These are phyloP conservation scores for Platycheirus albimanus DNA, from an alignment of 2,888 invertebrate genomes.

Conservation along the genomic window DNA sequence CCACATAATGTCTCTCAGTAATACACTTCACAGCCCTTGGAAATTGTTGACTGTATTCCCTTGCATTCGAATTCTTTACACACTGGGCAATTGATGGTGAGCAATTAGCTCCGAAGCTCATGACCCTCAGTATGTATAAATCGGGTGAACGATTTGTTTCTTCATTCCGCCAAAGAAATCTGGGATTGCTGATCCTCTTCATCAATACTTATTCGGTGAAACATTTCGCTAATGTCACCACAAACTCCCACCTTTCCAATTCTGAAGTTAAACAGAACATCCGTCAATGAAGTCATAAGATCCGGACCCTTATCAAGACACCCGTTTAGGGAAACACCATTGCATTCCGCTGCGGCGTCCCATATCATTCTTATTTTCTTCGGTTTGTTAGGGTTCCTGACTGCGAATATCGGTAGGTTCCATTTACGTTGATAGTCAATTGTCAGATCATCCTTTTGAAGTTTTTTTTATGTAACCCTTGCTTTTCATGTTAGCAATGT, in stretches of 20 bases:
- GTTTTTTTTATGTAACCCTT: too few species aligned
- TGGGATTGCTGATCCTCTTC: conserved; percentile 20
- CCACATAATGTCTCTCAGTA: conserved; percentile 40
- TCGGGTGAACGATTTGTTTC: conserved; percentile 49
- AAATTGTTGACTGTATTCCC: conserved; percentile 52
- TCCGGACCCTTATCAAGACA: conserved; percentile 78
- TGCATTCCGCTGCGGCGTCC: too few species aligned
- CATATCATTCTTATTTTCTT: conserved; percentile 76
- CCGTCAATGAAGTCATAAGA: conserved; percentile 77
- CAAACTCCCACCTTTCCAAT: conserved; percentile 77
- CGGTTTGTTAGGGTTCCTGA: conserved; percentile 76
- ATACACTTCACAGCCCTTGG: conserved; percentile 63
- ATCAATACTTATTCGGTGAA: conserved; percentile 74
- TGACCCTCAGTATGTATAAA: conserved; percentile 71
- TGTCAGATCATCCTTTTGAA: conserved; percentile 29
- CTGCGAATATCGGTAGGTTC: too few species aligned
- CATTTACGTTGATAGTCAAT: conserved; percentile 27
- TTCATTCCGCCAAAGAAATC: conserved; percentile 77
- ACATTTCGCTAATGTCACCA: conserved; percentile 77
- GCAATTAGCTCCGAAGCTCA: conserved; percentile 75
- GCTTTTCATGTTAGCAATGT: conserved; percentile 36
- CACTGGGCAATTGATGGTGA: too few species aligned
- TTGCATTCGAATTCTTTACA: conserved; percentile 72
- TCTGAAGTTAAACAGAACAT: too few species aligned
- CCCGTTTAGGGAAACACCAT: conserved; percentile 76